Evolutionary conservation across 2,797 vertebrate genomes (phyloP), one percentile per base, ranked within the genome.

Genomic region (Danio albolineatus): DNA sequence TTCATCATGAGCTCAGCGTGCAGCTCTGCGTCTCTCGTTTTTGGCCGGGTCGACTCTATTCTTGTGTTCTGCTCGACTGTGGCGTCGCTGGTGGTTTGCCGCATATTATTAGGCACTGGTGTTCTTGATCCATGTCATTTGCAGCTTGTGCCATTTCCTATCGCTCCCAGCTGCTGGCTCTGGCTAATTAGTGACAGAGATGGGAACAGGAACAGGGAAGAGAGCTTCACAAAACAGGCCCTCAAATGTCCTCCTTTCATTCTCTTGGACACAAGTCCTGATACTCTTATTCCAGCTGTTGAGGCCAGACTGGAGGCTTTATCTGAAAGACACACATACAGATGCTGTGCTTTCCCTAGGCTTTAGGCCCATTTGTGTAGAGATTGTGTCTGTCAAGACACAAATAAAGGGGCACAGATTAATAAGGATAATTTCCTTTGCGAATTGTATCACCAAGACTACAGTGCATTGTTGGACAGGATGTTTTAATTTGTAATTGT

Each of bases 121-220:
- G 74, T 78, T 72, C 73, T 80, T 62, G 19, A 64, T 84, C 85
- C 61, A 17, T 67, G 74, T 76, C 76, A 66, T 75, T 79, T 86
- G 83, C 73, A 56, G 72, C 61, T 66, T 64, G 81, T 80, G 78
- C 70, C 76, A 79, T 85, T 83, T 85, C 85, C 85, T 84, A 83
- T 83, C 75, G 82, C 81, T 73, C 87, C 80, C 17, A 82, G 81
- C 83, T 87, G 82, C 65, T 49, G 71, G 78, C 82, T 76, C 78
- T 72, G 54, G 70, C 83, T 86, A 85, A 88, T 88, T 85, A 88
- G 80, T 72, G 49, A 61, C 79, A 75, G 73, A 71, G 77, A 78
- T 82, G 56, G 76, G 46, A 78, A 78, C 41, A 70, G 46, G 56
- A 78, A 53, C 61, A 14, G 79, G 69, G 81, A 82, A 60, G 59